Conservation (phyloP, 2,113 vertebrate species). For the Leptosomus discolor region DNA sequence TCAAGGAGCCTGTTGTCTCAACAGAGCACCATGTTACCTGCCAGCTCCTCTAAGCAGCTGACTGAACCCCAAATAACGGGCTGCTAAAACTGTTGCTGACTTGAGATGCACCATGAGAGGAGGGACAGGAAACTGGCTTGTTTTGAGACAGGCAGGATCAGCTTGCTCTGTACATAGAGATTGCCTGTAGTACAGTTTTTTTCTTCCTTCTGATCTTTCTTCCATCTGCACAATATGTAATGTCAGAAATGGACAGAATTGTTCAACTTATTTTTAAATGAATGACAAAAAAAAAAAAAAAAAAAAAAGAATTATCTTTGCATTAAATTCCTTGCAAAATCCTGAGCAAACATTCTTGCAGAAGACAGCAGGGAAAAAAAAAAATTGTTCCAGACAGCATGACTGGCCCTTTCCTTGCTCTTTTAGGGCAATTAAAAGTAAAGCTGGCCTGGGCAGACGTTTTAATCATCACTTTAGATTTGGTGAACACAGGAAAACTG, state of each 20-base stretch:
- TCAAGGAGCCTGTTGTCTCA: neutral
- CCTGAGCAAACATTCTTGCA: neutral
- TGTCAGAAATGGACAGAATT: neutral
- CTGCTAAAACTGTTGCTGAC: neutral
- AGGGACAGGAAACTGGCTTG: neutral
- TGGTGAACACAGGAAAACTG: neutral
- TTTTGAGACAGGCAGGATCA: neutral
- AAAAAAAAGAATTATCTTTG: neutral
- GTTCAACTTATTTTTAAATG: neutral
- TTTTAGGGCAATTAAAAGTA: neutral
- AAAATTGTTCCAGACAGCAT: neutral
- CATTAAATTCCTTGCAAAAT: neutral
- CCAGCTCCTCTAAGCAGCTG: neutral
- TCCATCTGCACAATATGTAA: neutral
- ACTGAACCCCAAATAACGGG: neutral
- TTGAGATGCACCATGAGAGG: neutral
- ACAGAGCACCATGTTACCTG: neutral
- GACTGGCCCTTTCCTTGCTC: neutral
- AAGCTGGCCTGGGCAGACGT: neutral
- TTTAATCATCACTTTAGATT: neutral
- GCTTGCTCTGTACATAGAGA: neutral
- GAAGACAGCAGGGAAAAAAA: neutral
- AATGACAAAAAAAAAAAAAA: neutral
- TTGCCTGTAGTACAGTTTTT: neutral
- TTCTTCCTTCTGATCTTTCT: neutral